Base-by-base conservation (phyloP, 2,113 vertebrate species). In the Cephalopterus ornatus region DNA sequence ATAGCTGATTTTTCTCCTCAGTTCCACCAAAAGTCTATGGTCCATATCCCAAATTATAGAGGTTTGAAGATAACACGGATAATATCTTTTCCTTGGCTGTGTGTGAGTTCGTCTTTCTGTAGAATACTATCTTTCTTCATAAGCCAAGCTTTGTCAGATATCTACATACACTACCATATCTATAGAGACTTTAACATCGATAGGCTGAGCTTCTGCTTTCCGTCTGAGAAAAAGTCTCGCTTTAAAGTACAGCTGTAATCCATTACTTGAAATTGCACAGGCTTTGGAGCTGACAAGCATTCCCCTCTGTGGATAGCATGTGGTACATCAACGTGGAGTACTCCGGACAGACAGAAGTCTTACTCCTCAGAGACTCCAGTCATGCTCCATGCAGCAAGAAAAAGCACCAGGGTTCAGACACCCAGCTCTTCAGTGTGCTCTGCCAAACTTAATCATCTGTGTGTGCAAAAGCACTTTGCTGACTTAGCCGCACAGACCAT, bases 351-450 rank as follows among this genome's bases (percentile, higher is more conserved):
- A 62, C 4, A 79, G 21, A 73, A 83, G 9, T 63, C 35, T 26
- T 61, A 3, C 12, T 35, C 21, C 24, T 72, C 18, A 68, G 62
- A 39, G 9, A 47, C 7, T 3, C 7, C 16, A n/a, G 35, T 15
- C 2, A 3, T 0, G 0, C 24, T 61, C n/a, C 13, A 8, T 22
- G 49, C 19, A 56, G 30, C 32, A 50, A n/a, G 17, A 39, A 21
- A 4, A 23, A 39, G 30, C 41, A 52, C 3, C 0, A 0, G 11
- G 6, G 8, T 55, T 67, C 28, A 85, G 56, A 37, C 30, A 47
- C 28, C 4, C 32, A 46, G 2, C 16, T 41, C 18, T 66, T 41
- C 46, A 32, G 23, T n/a, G 15, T 23, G 5, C 6, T 80, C 46
- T 70, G 32, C 20, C 22, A 35, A 24, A 37, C 26, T 42, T 50